Evolutionary conservation across 2,888 invertebrate species (phyloP), one percentile per base, ranked within the genome.

Genomic region (Bombylius major): DNA sequence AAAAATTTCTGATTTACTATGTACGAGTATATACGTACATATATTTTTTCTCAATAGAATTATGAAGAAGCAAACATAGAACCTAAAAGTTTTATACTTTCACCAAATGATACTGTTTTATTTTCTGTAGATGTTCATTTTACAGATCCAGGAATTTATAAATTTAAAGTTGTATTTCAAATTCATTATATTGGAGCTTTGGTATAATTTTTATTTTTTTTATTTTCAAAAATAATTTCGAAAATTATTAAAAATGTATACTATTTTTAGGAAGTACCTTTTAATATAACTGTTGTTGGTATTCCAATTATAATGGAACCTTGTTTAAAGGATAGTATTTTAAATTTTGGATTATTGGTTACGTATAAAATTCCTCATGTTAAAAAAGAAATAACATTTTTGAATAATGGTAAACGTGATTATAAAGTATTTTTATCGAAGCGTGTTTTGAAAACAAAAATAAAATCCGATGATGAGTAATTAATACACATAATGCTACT

Each of bases 271-370:
- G 63, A 63, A 57, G 57, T 72, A 33, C 68, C 69, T 11, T 60
- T 72, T 4, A 62, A 60, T 3, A 66, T 65, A 42, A 49, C 62
- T 13, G 65, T 71, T 1, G 65, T 67, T 53, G 70, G 70, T 1
- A 64, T 68, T 7, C 71, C 71, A 1, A 58, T 71, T 8, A 61
- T 59, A 14, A 67, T 70, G 47, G 62, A 66, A 12, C 70, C 70
- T 4, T 58, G 70, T 45, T 62, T 72, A 1, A 63, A 58, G 5
- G 52, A 63, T 0, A 65, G 64, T 5, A 58, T 47, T 9, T 7
- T 67, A 8, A 59, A 72, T 55, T 61, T 64, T 5, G 70, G 70
- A 1, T 44, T 50, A 0, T 50, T 71, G 33, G 63, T 66, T 4
- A 65, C 63, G 36, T 67, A 63, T 33, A 62, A 62, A 0, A 61